These are phyloP conservation scores for Drosophila novamexicana DNA, from an alignment of 1,140 invertebrate species.

Conservation along the genomic window DNA sequence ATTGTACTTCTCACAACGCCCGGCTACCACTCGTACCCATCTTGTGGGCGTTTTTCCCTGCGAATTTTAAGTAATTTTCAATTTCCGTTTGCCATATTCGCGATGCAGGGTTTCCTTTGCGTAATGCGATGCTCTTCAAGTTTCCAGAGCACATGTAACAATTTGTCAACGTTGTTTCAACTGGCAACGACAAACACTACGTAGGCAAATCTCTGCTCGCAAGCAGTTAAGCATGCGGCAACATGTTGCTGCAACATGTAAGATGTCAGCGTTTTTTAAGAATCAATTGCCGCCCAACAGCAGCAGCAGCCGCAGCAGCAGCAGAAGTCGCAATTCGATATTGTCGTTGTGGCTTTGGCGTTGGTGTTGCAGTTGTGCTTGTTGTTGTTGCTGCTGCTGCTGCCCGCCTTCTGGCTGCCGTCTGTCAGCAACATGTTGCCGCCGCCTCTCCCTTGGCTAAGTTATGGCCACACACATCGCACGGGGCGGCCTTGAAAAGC, in stretches of 20 bases:
- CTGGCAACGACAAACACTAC: conserved; percentile 20
- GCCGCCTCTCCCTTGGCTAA: conserved; percentile 16
- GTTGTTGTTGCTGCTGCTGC: conserved; percentile 22
- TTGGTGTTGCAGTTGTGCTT: conserved; percentile 40
- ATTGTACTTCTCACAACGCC: conserved; percentile 28
- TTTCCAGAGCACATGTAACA: conserved; percentile 56
- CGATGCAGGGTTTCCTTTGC: conserved; percentile 21
- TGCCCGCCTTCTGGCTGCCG: conserved; percentile 73
- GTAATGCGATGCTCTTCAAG: conserved; percentile 50
- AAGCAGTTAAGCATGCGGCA: conserved; percentile 52
- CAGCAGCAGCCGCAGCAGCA: conserved; percentile 10
- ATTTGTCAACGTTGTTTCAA: conserved; percentile 71
- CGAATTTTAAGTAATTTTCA: conserved; percentile 76
- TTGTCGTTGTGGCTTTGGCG: conserved; percentile 45
- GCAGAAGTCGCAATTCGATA: conserved; percentile 64
- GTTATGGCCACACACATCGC: conserved; percentile 66
- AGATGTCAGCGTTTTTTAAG: conserved; percentile 77
- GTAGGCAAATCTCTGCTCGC: conserved; percentile 41
- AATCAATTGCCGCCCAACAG: conserved; percentile 74
- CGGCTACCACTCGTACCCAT: conserved; percentile 43
- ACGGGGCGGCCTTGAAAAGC: conserved; percentile 64
- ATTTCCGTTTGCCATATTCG: conserved; percentile 70
- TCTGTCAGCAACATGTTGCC: conserved; percentile 65
- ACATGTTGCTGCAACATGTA: conserved; percentile 73
- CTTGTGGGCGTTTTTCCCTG: conserved; percentile 63